A percentile compares a stretch with the other conserved stretches of the same genome.
Conservation (phyloP, 1,140 invertebrate genomes). For the Berghia stephanieae region DNA sequence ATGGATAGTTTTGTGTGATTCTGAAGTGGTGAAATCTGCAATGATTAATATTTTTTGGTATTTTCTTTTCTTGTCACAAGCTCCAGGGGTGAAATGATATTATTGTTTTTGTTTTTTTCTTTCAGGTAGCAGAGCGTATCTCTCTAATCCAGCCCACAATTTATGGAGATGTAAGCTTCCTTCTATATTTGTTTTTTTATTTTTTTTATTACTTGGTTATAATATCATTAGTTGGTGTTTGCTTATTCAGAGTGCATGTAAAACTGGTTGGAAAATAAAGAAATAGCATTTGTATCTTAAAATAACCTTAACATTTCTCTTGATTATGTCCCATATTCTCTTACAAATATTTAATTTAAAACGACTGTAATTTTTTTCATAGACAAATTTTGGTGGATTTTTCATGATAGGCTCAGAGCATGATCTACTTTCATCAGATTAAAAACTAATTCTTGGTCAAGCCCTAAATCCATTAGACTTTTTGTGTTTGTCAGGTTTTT, state of each 20-base stretch:
- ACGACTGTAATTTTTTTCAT: no score
- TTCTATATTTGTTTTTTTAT: not conserved
- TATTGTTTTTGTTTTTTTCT: conserved; percentile 21
- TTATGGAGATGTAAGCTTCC: conserved; percentile 40
- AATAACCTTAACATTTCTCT: not conserved
- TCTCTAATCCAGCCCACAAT: conserved; percentile 38
- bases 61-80: no score
- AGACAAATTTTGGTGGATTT: no score
- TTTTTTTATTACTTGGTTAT: not conserved
- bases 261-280: not conserved
- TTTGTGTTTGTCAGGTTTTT: conserved; percentile 35
- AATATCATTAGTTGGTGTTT: no score
- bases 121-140: conserved; percentile 40
- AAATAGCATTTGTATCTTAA: not conserved
- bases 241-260: no score
- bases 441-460: not conserved
- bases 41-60: no score
- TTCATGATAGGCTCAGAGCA: no score
- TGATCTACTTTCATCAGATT: no score
- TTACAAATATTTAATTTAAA: not conserved
- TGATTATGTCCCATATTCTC: not conserved
- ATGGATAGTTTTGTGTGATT: no score
- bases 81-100: no score
- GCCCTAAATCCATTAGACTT: not conserved
- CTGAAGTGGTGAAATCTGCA: no score